Percentiles rank a stretch among this genome's conserved stretches.
These are phyloP conservation scores for Equus przewalskii DNA, from an alignment of 2,113 vertebrate species.

Conservation along the genomic window DNA sequence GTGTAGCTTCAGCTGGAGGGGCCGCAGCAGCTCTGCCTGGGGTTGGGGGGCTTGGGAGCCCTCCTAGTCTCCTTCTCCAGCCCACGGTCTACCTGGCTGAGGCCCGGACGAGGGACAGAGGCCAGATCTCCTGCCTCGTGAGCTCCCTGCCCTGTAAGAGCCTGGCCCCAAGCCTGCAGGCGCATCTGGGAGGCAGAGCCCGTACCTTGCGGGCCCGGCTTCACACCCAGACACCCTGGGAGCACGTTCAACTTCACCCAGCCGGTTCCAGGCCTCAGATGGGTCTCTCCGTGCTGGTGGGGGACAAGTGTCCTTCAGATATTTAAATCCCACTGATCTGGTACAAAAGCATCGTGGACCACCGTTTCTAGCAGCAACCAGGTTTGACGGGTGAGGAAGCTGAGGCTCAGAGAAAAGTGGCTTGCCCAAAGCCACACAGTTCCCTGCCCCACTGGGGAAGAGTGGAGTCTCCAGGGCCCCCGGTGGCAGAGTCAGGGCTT, in stretches of 20 bases:
- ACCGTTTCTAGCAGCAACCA: neutral
- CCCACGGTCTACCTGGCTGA: neutral
- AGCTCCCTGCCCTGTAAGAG: neutral
- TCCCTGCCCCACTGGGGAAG: neutral
- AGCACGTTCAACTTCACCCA: too few relatives aligned
- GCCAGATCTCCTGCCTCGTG: neutral
- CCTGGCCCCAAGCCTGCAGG: neutral
- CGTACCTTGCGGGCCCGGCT: fast-evolving
- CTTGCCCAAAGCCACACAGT: neutral
- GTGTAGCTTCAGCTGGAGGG: neutral
- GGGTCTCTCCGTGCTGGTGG: neutral
- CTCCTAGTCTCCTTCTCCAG: neutral
- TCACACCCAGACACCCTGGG: neutral
- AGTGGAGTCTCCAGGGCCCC: neutral
- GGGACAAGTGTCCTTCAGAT: fast-evolving
- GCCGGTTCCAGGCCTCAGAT: neutral
- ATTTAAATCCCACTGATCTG: neutral
- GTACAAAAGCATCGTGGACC: neutral
- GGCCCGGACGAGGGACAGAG: neutral
- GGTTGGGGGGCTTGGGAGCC: neutral
- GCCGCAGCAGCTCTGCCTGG: neutral
- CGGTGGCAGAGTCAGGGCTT: neutral
- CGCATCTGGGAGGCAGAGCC: neutral
- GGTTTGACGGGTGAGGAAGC: neutral
- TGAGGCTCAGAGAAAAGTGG: neutral